Evolutionary conservation across 2,888 invertebrate genomes (phyloP).

Genomic region (Andrena chrysosceles): DNA sequence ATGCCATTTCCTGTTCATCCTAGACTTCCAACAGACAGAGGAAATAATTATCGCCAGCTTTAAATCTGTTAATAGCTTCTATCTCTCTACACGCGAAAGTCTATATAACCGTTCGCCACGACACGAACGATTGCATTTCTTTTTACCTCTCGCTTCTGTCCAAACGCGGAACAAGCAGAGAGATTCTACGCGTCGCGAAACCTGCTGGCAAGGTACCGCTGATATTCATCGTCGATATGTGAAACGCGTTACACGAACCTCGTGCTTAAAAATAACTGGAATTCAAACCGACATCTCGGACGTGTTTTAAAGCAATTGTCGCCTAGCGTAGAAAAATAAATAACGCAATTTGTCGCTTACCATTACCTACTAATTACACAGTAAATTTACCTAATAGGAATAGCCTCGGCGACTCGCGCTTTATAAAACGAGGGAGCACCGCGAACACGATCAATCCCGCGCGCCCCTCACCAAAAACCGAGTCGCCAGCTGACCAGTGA

Average conservation of each 20-base stretch:
- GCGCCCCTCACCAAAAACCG: neutral
- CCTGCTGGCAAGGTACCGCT: conserved; percentile 49
- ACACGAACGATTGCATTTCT: conserved; percentile 22
- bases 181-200: conserved; percentile 18
- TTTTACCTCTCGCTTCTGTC: neutral
- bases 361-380: conserved; percentile 22
- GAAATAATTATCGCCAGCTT: conserved; percentile 12
- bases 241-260: neutral
- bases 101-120: conserved; percentile 11
- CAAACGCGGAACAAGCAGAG: conserved; percentile 53
- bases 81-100: conserved; percentile 7
- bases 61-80: conserved; percentile 25
- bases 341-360: conserved; percentile 20
- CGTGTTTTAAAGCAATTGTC: neutral
- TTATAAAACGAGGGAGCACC: neutral
- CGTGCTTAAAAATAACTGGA: neutral
- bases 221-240: conserved; percentile 50
- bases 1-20: neutral
- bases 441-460: neutral
- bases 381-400: conserved; percentile 17
- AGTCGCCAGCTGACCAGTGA: neutral
- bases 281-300: neutral
- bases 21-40: neutral
- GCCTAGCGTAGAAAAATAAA: conserved; percentile 29
- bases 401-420: neutral